A percentile compares a stretch with the other conserved stretches of the same genome.
phyloP scores from a whole-genome alignment of 2,113 vertebrate genomes.

The Indicator maculatus region DNA sequence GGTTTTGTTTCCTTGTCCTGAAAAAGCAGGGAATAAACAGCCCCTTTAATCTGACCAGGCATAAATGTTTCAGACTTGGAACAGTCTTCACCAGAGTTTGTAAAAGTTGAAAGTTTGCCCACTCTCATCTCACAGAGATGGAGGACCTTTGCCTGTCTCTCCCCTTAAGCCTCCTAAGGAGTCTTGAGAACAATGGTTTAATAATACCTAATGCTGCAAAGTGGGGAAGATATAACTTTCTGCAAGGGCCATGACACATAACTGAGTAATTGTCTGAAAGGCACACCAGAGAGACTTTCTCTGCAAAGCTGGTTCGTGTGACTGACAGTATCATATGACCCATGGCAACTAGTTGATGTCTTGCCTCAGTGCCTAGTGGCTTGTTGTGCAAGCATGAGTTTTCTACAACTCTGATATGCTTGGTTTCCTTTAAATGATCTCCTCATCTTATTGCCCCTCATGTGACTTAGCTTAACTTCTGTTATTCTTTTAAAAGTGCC shows the following conservation, averaged over 20 bases:
- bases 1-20: neutral
- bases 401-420: neutral
- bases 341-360: rapidly evolving
- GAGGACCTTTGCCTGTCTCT: neutral
- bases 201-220: neutral
- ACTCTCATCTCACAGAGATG: neutral
- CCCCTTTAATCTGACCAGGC: neutral
- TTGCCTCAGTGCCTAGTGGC: neutral
- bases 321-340: neutral
- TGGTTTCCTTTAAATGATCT: neutral
- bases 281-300: neutral
- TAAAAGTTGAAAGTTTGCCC: neutral
- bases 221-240: neutral
- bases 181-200: neutral
- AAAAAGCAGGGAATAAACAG: neutral
- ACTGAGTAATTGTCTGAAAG: neutral
- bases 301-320: neutral
- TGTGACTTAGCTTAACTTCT: neutral
- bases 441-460: neutral
- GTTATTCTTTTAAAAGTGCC: neutral
- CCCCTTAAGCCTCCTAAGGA: neutral
- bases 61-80: neutral
- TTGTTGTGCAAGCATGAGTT: neutral
- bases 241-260: neutral
- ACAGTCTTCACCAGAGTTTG: neutral